Conservation (phyloP, 2,888 invertebrate species). For the Gnatocerus cornutus region DNA sequence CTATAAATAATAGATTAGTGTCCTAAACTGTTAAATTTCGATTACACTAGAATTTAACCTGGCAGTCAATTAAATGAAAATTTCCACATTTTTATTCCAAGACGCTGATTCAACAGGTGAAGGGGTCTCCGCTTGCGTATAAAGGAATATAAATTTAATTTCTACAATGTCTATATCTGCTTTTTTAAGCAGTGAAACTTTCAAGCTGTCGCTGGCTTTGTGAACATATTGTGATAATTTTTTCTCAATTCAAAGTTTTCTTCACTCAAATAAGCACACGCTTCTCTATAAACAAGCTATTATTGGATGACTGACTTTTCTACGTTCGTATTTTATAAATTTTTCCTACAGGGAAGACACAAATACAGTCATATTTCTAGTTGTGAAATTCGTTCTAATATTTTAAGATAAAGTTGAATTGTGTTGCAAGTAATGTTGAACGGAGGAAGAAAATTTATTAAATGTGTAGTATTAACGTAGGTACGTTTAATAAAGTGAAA, state of each 20-base stretch:
- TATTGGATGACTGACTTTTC: constrained; percentile 7
- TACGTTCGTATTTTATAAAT: constrained; percentile 10
- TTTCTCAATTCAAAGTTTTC: background rate
- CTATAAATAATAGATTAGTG: too few relatives aligned
- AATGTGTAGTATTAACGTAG: constrained; percentile 31
- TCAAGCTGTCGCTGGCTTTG: too few relatives aligned
- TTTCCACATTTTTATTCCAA: background rate
- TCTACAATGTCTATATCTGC: too few relatives aligned
- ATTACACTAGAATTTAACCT: too few relatives aligned
- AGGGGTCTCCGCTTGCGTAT: too few relatives aligned
- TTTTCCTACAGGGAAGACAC: constrained; percentile 3
- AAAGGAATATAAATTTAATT: too few relatives aligned
- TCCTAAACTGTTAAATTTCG: too few relatives aligned
- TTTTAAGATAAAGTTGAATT: constrained; percentile 3
- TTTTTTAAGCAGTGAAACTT: too few relatives aligned
- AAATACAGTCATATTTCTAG: constrained; percentile 5
- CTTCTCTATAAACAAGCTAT: constrained; percentile 9
- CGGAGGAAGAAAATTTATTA: constrained; percentile 32
- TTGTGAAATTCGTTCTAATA: background rate
- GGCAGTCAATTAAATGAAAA: background rate
- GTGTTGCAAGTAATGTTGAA: background rate
- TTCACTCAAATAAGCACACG: constrained; percentile 20
- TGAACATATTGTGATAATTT: too few relatives aligned
- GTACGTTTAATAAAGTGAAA: constrained; percentile 38
- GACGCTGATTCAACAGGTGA: background rate